These are phyloP conservation scores for Lasioglossum pauxillum DNA, from an alignment of 2,888 invertebrate species.

Conservation along the genomic window DNA sequence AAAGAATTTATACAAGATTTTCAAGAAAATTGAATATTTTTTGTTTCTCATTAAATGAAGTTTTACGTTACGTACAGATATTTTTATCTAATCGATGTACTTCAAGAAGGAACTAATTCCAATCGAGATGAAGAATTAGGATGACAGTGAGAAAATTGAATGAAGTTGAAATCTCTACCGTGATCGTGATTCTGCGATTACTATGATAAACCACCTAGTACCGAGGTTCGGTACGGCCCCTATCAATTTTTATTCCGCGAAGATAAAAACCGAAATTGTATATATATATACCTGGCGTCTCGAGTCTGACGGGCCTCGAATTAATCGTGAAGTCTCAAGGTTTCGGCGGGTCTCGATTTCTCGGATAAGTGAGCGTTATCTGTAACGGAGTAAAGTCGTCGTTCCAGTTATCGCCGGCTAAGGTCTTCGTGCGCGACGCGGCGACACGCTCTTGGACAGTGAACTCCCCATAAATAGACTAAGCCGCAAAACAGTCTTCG, in stretches of 20 bases:
- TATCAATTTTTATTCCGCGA: neutral
- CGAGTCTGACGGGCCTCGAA: neutral
- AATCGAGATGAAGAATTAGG: too few species aligned
- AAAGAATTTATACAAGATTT: too few species aligned
- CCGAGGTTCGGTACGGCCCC: too few species aligned
- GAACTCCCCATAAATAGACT: slow-evolving; percentile 2
- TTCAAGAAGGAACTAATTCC: too few species aligned
- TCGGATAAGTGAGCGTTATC: slow-evolving; percentile 53
- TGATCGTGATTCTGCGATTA: too few species aligned
- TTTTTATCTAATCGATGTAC: too few species aligned
- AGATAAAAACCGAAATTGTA: neutral
- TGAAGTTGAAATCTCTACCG: too few species aligned
- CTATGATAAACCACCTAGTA: too few species aligned
- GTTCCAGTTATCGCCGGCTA: neutral
- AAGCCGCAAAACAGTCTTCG: neutral
- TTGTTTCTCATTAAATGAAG: too few species aligned
- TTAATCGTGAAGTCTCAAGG: slow-evolving; percentile 24
- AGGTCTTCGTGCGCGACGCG: neutral
- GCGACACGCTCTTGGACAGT: neutral
- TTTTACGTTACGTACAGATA: too few species aligned
- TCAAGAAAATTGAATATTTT: too few species aligned
- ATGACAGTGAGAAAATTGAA: too few species aligned
- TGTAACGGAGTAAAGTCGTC: neutral
- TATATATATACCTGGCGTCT: neutral
- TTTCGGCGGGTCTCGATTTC: slow-evolving; percentile 29